Percentiles rank a stretch among this genome's conserved stretches.
phyloP scores from a whole-genome alignment of 2,797 vertebrate genomes.

The Lacerta viridis region DNA sequence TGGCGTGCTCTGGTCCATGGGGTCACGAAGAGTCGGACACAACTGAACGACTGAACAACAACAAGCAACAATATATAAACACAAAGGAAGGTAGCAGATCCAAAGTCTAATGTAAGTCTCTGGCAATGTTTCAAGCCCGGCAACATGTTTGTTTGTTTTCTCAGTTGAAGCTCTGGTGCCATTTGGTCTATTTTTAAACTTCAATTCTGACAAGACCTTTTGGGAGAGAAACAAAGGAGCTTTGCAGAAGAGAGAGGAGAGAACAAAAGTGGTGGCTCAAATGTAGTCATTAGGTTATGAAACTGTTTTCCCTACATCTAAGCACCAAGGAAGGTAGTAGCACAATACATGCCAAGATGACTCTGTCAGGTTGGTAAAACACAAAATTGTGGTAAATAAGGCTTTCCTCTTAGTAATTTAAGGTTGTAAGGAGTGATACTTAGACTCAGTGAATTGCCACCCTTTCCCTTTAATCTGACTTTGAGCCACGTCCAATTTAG shows the following conservation, averaged over 20 bases:
- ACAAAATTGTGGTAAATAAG: neutral
- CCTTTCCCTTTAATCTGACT: neutral
- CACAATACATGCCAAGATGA: neutral
- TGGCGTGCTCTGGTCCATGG: too few species aligned
- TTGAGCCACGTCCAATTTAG: neutral
- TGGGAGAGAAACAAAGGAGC: conserved; percentile 35
- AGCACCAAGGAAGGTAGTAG: neutral
- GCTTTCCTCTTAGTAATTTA: neutral
- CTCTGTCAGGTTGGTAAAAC: neutral
- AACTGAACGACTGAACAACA: too few species aligned
- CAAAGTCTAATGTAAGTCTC: conserved; percentile 12
- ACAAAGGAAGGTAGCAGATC: neutral
- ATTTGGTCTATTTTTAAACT: conserved; percentile 41
- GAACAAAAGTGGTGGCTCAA: conserved; percentile 25
- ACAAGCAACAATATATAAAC: neutral
- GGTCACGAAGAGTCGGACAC: too few species aligned
- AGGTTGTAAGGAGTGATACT: neutral
- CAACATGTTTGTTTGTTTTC: conserved; percentile 29
- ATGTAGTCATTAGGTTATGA: conserved; percentile 42
- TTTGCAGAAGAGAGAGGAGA: conserved; percentile 18
- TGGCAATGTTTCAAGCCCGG: neutral
- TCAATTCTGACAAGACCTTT: conserved; percentile 31
- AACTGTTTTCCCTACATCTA: conserved; percentile 9
- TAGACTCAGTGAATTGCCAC: neutral
- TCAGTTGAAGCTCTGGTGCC: neutral